Evolutionary conservation across 1,140 invertebrate genomes (phyloP).

Genomic region (Bradynema listronoti): DNA sequence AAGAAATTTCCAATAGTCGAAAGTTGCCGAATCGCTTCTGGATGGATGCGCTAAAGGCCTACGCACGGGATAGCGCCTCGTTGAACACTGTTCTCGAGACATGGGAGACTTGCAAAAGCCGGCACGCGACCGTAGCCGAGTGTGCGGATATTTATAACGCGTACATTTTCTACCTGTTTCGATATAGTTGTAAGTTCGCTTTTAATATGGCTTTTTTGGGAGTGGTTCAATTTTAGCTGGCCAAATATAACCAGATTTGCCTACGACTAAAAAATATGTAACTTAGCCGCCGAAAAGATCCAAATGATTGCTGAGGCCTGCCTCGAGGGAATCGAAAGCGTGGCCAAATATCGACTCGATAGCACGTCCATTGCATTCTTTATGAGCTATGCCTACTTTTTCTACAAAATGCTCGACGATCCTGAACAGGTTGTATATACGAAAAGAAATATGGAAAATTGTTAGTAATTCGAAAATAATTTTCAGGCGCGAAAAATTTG

Average conservation of each 20-base stretch:
- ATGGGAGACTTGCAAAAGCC: neutral
- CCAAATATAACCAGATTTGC: neutral
- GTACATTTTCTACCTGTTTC: neutral
- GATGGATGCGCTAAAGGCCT: too few relatives aligned
- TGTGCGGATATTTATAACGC: neutral
- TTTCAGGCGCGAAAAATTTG: slow-evolving; percentile 40
- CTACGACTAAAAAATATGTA: neutral
- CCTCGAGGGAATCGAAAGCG: too few relatives aligned
- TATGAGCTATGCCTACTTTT: slow-evolving; percentile 39
- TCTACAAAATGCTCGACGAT: slow-evolving; percentile 35
- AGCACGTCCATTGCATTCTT: slow-evolving; percentile 18
- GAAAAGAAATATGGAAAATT: neutral
- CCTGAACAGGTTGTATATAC: slow-evolving; percentile 23
- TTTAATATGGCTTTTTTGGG: neutral
- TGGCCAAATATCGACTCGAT: too few relatives aligned
- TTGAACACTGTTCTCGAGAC: too few relatives aligned
- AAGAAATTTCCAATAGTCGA: slow-evolving; percentile 8
- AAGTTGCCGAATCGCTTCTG: neutral
- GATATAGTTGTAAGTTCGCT: neutral
- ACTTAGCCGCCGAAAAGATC: slow-evolving; percentile 25
- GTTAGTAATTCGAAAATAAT: neutral
- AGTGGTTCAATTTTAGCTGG: neutral
- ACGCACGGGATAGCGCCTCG: too few relatives aligned
- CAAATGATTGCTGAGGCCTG: too few relatives aligned
- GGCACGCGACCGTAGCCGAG: neutral